Conservation (phyloP, 2,113 vertebrate species). For the Chaenocephalus aceratus region DNA sequence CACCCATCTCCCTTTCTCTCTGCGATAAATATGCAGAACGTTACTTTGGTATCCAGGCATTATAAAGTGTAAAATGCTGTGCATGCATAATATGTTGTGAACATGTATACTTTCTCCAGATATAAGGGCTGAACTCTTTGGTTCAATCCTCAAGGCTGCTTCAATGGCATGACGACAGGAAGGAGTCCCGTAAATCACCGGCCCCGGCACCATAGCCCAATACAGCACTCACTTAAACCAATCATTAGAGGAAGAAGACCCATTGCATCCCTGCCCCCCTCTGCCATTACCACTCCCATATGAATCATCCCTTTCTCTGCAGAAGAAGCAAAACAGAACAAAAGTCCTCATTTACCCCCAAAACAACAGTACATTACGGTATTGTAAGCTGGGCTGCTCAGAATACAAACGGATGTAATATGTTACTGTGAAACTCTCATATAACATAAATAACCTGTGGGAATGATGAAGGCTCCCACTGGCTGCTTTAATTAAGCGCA, state of each 20-base stretch:
- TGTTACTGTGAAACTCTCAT: slow-evolving; percentile 30
- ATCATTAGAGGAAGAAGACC: slow-evolving; percentile 80
- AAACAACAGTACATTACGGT: slow-evolving; percentile 44
- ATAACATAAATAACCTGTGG: slow-evolving; percentile 45
- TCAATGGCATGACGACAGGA: slow-evolving; percentile 38
- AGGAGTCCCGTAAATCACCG: slow-evolving; percentile 66
- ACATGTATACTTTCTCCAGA: slow-evolving; percentile 15
- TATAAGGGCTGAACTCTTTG: slow-evolving; percentile 18
- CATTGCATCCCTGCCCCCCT: slow-evolving; percentile 66
- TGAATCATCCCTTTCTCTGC: slow-evolving; percentile 67
- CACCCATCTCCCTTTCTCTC: slow-evolving; percentile 32
- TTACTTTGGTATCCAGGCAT: slow-evolving; percentile 33
- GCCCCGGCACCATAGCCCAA: slow-evolving; percentile 69
- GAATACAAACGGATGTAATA: slow-evolving; percentile 30
- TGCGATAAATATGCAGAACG: slow-evolving; percentile 50
- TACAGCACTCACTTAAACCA: slow-evolving; percentile 81
- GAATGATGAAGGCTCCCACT: slow-evolving; percentile 45
- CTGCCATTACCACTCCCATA: slow-evolving; percentile 69
- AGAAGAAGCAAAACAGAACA: slow-evolving; percentile 47
- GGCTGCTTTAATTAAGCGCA: slow-evolving; percentile 66
- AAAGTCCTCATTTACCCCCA: slow-evolving; percentile 57
- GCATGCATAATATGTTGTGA: neutral
- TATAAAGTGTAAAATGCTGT: slow-evolving; percentile 21
- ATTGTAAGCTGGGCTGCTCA: slow-evolving; percentile 34
- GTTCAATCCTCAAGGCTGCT: slow-evolving; percentile 23